These are phyloP conservation scores for Camelus bactrianus DNA, from an alignment of 2,113 vertebrate genomes.

Conservation along the genomic window DNA sequence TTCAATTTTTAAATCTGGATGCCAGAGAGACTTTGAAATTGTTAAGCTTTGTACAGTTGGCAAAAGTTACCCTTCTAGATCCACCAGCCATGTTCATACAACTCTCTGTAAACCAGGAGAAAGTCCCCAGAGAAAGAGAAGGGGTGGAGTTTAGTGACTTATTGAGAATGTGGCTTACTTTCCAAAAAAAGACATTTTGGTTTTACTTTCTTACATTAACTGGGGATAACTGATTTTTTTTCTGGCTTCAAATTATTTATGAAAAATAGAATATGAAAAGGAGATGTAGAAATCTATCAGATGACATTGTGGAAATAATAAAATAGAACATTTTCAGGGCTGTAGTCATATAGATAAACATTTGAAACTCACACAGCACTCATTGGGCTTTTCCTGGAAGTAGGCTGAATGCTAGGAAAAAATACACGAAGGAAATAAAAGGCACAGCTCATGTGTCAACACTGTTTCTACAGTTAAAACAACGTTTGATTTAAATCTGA, in stretches of 20 bases:
- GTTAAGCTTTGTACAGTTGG: neutral
- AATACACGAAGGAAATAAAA: neutral
- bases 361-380: neutral
- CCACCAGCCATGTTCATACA: neutral
- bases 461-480: neutral
- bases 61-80: neutral
- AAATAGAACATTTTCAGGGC: neutral
- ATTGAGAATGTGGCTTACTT: neutral
- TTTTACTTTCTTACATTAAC: neutral
- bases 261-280: neutral
- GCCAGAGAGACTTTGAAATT: neutral
- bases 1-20: slow-evolving; percentile 26
- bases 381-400: neutral
- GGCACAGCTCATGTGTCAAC: neutral
- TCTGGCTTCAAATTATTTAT: neutral
- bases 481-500: slow-evolving; percentile 25
- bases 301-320: neutral
- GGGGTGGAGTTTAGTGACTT: neutral
- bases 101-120: neutral
- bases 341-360: neutral
- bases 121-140: neutral
- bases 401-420: neutral
- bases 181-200: neutral
- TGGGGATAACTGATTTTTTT: neutral
- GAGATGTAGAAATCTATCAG: neutral